Base-by-base conservation (phyloP, 2,113 vertebrate species). In the Planiliza haematocheilus region DNA sequence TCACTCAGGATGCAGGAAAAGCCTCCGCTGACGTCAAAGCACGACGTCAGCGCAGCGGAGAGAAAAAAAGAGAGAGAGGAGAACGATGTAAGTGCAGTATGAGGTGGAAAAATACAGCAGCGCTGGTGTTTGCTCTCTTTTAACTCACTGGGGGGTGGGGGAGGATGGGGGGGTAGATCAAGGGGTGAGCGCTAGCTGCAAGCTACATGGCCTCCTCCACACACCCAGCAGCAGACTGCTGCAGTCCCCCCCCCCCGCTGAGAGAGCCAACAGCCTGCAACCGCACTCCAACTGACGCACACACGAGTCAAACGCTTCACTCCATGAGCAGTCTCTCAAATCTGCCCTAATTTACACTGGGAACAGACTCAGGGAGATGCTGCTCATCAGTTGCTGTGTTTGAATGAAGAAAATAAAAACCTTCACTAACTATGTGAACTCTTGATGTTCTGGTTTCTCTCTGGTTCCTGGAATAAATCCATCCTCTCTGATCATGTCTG, bases 201-300 rank as follows among this genome's bases (percentile, higher is more conserved):
- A 57, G 85, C 71, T 63, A 75, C 52, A 14, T 0, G 10, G 46
- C 68, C 72, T 53, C 70, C 64, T 69, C 76, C 45, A 16, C 67
- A 45, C 52, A 50, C 48, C 62, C 53, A 18, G 36, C 66, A 59
- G 56, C 70, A 77, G 63, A 64, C 82, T 53, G 56, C 68, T 69
- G 68, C 77, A 41, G 51, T 14, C 13, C 36, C 30, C 50, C n/a
- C n/a, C 75, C 21, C 59, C 80, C 18, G 34, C 77, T 45, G 77
- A 3, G 36, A 69, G 43, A 83, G 68, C 84, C 43, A 75, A 75
- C 77, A 75, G 77, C 81, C 73, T 45, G 41, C 60, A 77, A 69
- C 52, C 60, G 42, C 18, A 2, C 56, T 0, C 0, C 53, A 34
- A 34, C 39, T 34, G 42, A 36, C 65, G 50, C 49, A 45, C 14